Base-by-base conservation (phyloP, 2,113 vertebrate species). In the Scartelaos histophorus region DNA sequence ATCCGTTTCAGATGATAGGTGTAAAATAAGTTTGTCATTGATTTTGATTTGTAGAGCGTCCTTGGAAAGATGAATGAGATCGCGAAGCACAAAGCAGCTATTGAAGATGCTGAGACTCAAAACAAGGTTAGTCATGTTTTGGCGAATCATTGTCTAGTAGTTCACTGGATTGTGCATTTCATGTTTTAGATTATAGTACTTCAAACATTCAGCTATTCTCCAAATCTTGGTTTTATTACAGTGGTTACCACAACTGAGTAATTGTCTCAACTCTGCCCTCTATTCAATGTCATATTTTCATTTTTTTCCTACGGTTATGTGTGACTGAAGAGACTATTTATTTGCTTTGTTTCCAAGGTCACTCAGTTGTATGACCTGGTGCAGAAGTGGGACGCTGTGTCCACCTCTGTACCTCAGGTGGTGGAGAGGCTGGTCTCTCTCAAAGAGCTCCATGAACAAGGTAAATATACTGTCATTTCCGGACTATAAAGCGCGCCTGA, bases 1-100 rank as follows among this genome's bases (percentile, higher is more conserved):
- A 3, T 19, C 6, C 13, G 3, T 54, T 0, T 70, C 21, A 0
- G n/a, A 49, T 46, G 49, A 45, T 64, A 10, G 13, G 43, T 38
- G 51, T 22, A 16, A 68, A 66, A 56, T 12, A 15, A 0, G 3
- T 10, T 24, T 43, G 13, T 53, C 19, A 76, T 38, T 22, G 22
- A 10, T 61, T 61, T 38, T 22, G 22, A 10, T 61, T 61, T 86
- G 56, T 29, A 98, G 97, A 97, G 97, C 19, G 95, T 98, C 72
- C 91, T 98, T 71, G 97, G 96, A 16, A 98, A 98, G 80, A 95
- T 97, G 94, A 98, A 98, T 58, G 97, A 98, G 87, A 97, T 98
- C 0, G 96, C 96, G 69, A 98, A 98, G 88, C 94, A 98, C 91
- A 98, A 98, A 90, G 81, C 94, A n/a, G 91, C 95, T 0, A 95